Base-by-base conservation (phyloP, 2,888 invertebrate genomes). In the Eupithecia subumbrata region DNA sequence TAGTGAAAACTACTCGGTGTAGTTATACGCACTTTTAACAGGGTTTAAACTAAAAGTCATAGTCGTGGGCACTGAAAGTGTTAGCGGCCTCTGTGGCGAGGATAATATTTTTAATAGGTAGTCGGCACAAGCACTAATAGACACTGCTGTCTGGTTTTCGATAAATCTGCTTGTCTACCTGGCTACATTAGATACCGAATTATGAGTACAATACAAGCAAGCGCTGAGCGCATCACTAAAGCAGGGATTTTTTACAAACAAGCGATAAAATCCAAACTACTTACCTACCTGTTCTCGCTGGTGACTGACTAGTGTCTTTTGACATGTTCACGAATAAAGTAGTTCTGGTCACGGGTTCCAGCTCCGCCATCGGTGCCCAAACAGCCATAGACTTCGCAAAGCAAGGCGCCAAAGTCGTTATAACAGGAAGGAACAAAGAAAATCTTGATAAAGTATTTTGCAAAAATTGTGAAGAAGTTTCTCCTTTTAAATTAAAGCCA, bases 341-440 rank as follows among this genome's bases (percentile, higher is more conserved):
- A 12, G 94, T 96, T 11, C 89, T 96, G 37, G 94, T 96, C 63
- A 96, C 96, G 14, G 97, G 97, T 22, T 97, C 97, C 2, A 97
- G 97, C 86, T 97, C 97, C 5, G 97, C 97, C 0, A 97, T 97
- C 77, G 97, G 97, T n/a, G 96, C 96, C 8, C 96, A 96, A 73
- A 96, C 97, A 5, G 97, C 97, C 0, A 74, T 96, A 0, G 95
- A 96, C 80, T 97, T 97, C 83, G 95, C 97, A 0, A 95, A 96
- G 85, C 90, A 96, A 9, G 96, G 96, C 69, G 97, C 96, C 1
- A 91, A 89, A 52, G 83, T 97, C 37, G 95, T 96, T 34, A 95
- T 96, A 86, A 96, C 95, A 88, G 98, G 96, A 91, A 95, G 98
- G 83, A 97, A 97, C 87, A 88, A 93, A 69, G 95, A 96, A 5